These are phyloP conservation scores for Hemibates koningsi DNA, from an alignment of 2,113 vertebrate species.

Conservation along the genomic window DNA sequence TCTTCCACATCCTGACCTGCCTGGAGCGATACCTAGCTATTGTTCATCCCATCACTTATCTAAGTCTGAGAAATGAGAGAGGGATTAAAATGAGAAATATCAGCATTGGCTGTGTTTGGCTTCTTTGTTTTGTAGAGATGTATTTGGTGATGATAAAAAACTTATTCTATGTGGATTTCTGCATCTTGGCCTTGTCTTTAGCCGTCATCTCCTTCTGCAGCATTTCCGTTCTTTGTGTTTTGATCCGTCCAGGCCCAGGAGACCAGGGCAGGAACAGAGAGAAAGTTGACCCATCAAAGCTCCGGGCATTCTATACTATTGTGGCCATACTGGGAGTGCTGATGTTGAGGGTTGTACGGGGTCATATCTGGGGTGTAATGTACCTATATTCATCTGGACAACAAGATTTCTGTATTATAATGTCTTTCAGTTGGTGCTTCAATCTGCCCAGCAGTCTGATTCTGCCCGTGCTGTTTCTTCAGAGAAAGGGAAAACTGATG, in stretches of 20 bases:
- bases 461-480: neutral
- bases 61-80: neutral
- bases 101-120: neutral
- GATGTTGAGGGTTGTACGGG: neutral
- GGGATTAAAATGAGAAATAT: neutral
- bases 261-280: neutral
- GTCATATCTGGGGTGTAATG: neutral
- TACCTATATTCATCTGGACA: neutral
- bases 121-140: neutral
- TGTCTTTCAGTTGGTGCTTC: neutral
- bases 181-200: neutral
- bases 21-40: neutral
- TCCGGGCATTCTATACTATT: neutral
- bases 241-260: neutral
- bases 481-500: neutral
- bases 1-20: neutral
- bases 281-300: neutral
- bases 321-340: neutral
- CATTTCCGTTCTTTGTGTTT: neutral
- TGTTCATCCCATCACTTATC: neutral
- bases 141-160: neutral
- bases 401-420: neutral
- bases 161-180: neutral
- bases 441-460: neutral
- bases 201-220: neutral